phyloP scores from a whole-genome alignment of 2,113 vertebrate genomes.

The Motacilla tschutschensis region DNA sequence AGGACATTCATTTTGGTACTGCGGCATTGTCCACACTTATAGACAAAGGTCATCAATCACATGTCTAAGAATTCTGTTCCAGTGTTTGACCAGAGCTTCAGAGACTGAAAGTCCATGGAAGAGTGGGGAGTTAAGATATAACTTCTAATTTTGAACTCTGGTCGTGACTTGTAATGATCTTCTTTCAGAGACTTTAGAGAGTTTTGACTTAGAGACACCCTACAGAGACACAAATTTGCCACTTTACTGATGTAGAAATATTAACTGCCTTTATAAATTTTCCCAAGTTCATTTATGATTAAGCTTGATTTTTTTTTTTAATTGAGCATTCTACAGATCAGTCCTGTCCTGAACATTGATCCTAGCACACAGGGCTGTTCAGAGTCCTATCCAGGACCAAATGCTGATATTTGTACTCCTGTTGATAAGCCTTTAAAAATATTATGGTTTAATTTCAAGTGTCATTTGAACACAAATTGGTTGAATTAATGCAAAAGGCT shows the following conservation, averaged over 20 bases:
- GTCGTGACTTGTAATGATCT: not conserved
- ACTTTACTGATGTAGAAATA: not conserved
- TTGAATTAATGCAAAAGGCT: not conserved
- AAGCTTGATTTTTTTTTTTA: not conserved
- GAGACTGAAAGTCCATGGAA: not conserved
- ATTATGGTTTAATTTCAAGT: not conserved
- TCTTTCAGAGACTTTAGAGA: not conserved
- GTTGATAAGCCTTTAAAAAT: not conserved
- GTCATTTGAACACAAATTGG: not conserved
- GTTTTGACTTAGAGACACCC: not conserved
- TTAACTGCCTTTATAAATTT: not conserved
- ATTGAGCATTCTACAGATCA: not conserved
- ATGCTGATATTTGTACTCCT: not conserved
- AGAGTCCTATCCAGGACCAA: not conserved
- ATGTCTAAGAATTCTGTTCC: not conserved
- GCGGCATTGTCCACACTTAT: not conserved
- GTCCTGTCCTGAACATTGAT: not conserved
- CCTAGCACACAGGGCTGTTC: not conserved
- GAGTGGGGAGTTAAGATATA: not conserved
- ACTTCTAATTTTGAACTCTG: not conserved
- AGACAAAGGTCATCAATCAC: rapidly evolving
- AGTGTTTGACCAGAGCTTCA: not conserved
- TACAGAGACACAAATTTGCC: not conserved
- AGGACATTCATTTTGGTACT: not conserved
- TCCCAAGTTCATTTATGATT: not conserved